phyloP scores from a whole-genome alignment of 2,888 invertebrate genomes.

The Cinara cedri region DNA sequence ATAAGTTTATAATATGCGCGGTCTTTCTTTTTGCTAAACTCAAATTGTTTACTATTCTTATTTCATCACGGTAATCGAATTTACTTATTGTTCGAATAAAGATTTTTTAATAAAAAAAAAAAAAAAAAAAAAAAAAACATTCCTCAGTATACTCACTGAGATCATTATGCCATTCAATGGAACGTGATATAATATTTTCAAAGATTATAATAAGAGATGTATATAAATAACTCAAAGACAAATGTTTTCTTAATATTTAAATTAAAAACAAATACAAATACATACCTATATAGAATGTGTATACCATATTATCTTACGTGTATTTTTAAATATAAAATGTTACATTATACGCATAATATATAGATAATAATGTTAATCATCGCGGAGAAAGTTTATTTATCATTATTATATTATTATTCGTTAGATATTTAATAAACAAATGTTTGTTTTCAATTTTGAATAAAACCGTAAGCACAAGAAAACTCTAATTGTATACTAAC shows the following conservation, averaged over 20 bases:
- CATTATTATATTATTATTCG: background rate
- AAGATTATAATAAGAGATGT: background rate
- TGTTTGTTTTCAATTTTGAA: background rate
- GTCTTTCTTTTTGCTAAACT: too few relatives aligned
- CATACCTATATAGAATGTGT: too few relatives aligned
- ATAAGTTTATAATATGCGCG: too few relatives aligned
- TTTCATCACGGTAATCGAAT: too few relatives aligned
- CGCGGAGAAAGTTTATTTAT: slow-evolving; percentile 20
- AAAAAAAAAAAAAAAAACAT: background rate
- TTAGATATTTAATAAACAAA: background rate
- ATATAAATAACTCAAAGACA: background rate
- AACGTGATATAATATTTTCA: background rate
- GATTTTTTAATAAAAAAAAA: too few relatives aligned
- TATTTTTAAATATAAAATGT: too few relatives aligned
- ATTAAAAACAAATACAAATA: background rate
- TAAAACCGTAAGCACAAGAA: background rate
- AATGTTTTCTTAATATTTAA: slow-evolving; percentile 14
- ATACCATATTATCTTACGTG: too few relatives aligned
- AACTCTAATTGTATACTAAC: too few relatives aligned
- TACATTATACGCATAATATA: too few relatives aligned
- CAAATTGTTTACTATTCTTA: too few relatives aligned
- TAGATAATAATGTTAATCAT: background rate
- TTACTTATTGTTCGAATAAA: background rate
- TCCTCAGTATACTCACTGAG: background rate
- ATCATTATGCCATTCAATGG: background rate